Evolutionary conservation across 2,797 vertebrate species (phyloP), one percentile per base, ranked within the genome.

Genomic region (Todus mexicanus): DNA sequence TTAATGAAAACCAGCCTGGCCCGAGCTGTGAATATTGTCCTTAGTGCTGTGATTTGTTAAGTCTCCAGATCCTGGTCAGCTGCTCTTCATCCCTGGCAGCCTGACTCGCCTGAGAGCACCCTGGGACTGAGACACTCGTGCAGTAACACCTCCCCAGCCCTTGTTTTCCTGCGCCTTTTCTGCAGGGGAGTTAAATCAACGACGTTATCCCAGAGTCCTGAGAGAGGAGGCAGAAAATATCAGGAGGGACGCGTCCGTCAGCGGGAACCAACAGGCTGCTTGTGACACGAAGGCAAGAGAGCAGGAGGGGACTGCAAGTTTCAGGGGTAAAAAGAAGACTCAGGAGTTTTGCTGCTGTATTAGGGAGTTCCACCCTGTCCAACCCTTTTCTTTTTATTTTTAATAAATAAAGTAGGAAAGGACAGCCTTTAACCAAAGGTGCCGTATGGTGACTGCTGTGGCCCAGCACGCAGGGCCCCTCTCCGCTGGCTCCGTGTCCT

Each of bases 11-110:
- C 0, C 66, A 90, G 73, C 42, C 47, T 17, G 38, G 35, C 66
- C 31, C 26, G 61, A 71, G 86, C 0, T 78, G 57, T 14, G 77
- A 40, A 11, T 13, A 5, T 19, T 35, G 40, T 37, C 86, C 74
- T 45, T 27, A 45, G 9, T 17, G 2, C 66, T 6, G 11, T 1
- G 48, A 42, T 15, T 31, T 6, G 33, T 27, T 42, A 42, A 45
- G 16, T 2, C 35, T 3, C 1, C 1, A 66, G 74, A 22, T 2
- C 0, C 2, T 0, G 42, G 23, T 12, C 3, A 2, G 54, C 33
- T 51, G 60, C 29, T 73, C 76, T 29, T 1, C 3, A 19, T 4
- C 37, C 45, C 66, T 4, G 7, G 25, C 22, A 43, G n/a, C 16
- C 3, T 3, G 33, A 16, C 15, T 13, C 4, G 2, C 40, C 12